Evolutionary conservation across 2,888 invertebrate species (phyloP), one percentile per base, ranked within the genome.

Genomic region (Cantharis rufa): DNA sequence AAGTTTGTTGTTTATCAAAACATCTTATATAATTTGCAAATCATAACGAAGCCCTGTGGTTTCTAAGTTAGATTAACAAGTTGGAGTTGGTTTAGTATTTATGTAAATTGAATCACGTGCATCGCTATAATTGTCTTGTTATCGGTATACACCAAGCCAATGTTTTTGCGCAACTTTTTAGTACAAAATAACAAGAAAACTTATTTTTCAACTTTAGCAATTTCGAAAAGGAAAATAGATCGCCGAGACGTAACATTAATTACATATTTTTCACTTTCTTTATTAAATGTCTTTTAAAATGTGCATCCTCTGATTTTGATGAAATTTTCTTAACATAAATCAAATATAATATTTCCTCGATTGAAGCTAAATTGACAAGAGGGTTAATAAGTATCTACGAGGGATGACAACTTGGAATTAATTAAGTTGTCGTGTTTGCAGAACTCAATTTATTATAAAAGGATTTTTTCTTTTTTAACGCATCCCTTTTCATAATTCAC

Each of bases 81-180:
- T 77, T 74, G 13, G 62, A 69, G 74, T 70, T 72, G 72, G 69
- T 75, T 77, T 75, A 71, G 71, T 76, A 78, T 76, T 78, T 74
- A 48, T 48, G 48, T 48, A 74, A 74, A 78, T 74, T 76, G 74
- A 78, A 76, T 78, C 76, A 78, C 76, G 78, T 76, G 74, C 76
- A 62, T 48, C 24, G 15, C 27, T 21, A 76, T 78, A 73, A 76
- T 78, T 76, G 78, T 78, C 78, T 78, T 76, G 72, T 78, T 78
- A 75, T 77, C 77, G 69, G 77, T 77, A 77, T 71, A 71, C 62
- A 62, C 24, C 74, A 71, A 74, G 71, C 70, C 73, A 77, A 24
- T 21, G 63, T 18, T 64, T 61, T 73, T 27, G 21, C 66, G 15
- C 66, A 69, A 73, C 73, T 73, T 48, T 69, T 73, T 28, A 62